Conservation (phyloP, 35 echinoderm and acorn worm genomes). For the Heliocidaris tuberculata region DNA sequence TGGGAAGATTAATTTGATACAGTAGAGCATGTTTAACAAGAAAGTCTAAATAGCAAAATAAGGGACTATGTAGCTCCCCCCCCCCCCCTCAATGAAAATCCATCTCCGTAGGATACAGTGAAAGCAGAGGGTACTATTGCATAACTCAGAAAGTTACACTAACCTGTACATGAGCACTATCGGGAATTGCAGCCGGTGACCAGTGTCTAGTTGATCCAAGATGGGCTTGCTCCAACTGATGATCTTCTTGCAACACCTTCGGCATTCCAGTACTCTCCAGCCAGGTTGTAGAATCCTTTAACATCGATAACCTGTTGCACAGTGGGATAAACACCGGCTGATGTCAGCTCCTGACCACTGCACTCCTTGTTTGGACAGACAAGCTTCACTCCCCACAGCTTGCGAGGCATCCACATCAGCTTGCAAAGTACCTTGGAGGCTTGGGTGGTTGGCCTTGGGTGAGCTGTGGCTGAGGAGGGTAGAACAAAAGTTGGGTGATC, state of each 20-base stretch:
- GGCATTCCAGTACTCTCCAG: conserved; percentile 67
- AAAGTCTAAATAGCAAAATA: not conserved
- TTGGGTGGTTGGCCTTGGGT: conserved; percentile 41
- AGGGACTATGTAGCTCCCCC: too few species aligned
- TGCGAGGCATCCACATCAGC: conserved; percentile 55
- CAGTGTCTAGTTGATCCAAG: conserved; percentile 54
- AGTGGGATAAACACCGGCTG: conserved; percentile 37
- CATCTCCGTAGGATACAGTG: not conserved
- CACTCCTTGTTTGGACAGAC: conserved; percentile 41
- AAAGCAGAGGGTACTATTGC: not conserved
- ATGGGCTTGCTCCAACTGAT: conserved; percentile 52
- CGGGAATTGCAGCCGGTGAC: conserved; percentile 46
- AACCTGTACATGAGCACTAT: conserved; percentile 57
- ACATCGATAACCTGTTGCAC: conserved; percentile 61
- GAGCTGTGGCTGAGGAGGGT: conserved; percentile 44
- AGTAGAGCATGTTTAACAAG: not conserved
- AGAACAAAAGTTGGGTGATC: conserved; percentile 54
- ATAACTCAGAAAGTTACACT: not conserved
- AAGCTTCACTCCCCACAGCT: conserved; percentile 41
- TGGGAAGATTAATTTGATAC: not conserved
- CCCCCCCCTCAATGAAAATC: too few species aligned
- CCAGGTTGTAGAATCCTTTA: conserved; percentile 61
- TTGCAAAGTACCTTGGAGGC: conserved; percentile 22
- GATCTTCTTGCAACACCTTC: conserved; percentile 51
- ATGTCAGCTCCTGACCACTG: conserved; percentile 45